A percentile compares a stretch with the other conserved stretches of the same genome.
phyloP scores from a whole-genome alignment of 92 coral and sea anemone species.

The Epizoanthus fatuus region DNA sequence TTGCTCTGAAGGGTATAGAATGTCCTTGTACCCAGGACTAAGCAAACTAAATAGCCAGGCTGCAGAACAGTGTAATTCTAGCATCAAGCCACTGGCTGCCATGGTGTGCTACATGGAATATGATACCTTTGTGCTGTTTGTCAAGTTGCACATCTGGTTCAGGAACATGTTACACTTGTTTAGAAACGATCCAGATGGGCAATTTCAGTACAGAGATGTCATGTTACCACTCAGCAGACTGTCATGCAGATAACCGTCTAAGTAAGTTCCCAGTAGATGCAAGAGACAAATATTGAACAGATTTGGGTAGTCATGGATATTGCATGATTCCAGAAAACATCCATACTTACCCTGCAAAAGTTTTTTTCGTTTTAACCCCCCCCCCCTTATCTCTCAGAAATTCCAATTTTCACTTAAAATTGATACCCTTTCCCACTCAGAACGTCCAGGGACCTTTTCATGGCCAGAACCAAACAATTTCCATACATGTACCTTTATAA shows the following conservation, averaged over 20 bases:
- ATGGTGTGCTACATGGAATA: slow-evolving; percentile 26
- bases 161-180: slow-evolving; percentile 10
- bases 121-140: not conserved
- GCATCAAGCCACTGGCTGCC: slow-evolving; percentile 23
- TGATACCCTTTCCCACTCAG: not conserved
- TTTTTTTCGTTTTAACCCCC: too few species aligned
- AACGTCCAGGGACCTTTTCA: not conserved
- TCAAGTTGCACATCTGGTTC: slow-evolving; percentile 22
- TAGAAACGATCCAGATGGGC: not conserved
- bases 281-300: too few species aligned
- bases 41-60: not conserved
- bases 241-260: not conserved
- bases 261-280: not conserved
- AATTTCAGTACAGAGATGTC: not conserved
- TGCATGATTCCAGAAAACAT: not conserved
- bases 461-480: not conserved
- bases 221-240: not conserved
- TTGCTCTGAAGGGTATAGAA: slow-evolving; percentile 33
- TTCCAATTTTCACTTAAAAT: not conserved
- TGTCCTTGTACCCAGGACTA: slow-evolving; percentile 13
- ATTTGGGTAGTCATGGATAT: too few species aligned
- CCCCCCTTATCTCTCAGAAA: not conserved
- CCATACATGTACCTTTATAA: too few species aligned
- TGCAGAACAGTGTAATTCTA: slow-evolving; percentile 23
- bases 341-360: too few species aligned